phyloP scores from a whole-genome alignment of 2,797 vertebrate species.

The Bucorvus abyssinicus region DNA sequence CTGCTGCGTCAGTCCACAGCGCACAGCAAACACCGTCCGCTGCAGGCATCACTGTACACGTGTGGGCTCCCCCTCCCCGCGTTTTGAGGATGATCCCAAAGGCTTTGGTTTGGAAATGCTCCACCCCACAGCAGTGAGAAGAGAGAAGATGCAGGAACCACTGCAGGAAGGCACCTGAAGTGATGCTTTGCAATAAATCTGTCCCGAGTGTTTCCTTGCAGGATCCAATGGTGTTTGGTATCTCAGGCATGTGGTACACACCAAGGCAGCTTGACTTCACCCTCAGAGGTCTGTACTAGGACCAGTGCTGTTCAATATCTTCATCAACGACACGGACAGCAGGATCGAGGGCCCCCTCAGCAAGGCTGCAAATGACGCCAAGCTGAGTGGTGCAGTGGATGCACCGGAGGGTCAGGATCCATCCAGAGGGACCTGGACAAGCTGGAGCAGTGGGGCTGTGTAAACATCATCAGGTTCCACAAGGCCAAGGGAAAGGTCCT shows the following conservation, averaged over 20 bases:
- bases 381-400: background rate
- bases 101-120: background rate
- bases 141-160: background rate
- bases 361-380: background rate
- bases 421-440: background rate
- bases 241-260: rapidly evolving
- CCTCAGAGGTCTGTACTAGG: background rate
- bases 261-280: too few species aligned
- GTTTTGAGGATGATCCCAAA: background rate
- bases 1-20: background rate
- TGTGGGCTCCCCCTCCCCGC: background rate
- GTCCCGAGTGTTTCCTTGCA: rapidly evolving
- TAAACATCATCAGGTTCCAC: background rate
- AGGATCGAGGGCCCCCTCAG: background rate
- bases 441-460: background rate
- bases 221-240: rapidly evolving
- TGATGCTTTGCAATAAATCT: background rate
- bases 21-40: background rate
- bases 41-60: rapidly evolving
- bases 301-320: background rate
- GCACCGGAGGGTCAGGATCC: too few species aligned
- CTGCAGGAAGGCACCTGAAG: background rate
- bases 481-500: background rate
- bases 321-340: background rate
- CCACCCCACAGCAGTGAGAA: rapidly evolving